Percentiles rank a stretch among this genome's conserved stretches.
Conservation (phyloP, 2,113 vertebrate species). For the Azemiops feae region DNA sequence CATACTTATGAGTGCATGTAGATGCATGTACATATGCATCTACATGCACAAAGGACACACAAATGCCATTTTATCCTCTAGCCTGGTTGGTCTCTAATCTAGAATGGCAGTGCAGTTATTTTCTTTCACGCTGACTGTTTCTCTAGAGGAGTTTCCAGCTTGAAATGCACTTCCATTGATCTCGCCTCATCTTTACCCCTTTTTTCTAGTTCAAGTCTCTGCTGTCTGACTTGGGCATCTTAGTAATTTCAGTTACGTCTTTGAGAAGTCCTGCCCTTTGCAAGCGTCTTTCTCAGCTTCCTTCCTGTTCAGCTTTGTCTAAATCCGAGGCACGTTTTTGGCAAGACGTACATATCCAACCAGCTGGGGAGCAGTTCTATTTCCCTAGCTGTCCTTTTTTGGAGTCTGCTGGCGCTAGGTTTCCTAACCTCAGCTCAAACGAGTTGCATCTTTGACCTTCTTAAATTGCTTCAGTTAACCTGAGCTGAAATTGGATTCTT, state of each 20-base stretch:
- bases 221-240: background rate
- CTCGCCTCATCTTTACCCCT: background rate
- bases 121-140: background rate
- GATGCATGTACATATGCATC: too few relatives aligned
- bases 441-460: background rate
- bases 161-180: background rate
- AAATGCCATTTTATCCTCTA: background rate
- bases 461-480: background rate
- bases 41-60: background rate
- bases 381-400: background rate
- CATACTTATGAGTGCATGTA: too few relatives aligned
- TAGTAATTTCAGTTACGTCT: background rate
- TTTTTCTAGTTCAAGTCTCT: background rate
- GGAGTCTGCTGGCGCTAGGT: background rate
- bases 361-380: background rate
- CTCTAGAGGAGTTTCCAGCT: background rate
- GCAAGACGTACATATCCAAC: background rate
- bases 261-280: background rate
- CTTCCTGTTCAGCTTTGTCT: background rate
- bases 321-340: background rate
- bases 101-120: background rate
- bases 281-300: background rate
- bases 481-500: background rate
- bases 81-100: background rate
- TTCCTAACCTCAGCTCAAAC: background rate